phyloP scores from a whole-genome alignment of 2,797 vertebrate species.

The Euphonia xanthogaster region DNA sequence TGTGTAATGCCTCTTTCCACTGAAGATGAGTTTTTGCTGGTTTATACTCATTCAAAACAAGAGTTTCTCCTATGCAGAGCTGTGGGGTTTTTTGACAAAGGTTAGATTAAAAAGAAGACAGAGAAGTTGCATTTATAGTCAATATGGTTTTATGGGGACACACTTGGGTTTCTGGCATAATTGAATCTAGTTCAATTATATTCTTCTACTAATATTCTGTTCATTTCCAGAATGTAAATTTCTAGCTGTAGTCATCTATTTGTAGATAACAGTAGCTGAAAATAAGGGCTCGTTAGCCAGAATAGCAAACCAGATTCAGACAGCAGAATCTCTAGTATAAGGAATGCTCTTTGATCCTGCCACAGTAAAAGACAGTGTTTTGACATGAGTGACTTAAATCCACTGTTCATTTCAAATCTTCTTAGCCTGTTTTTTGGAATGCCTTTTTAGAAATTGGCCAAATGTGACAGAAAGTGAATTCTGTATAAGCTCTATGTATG shows the following conservation, averaged over 20 bases:
- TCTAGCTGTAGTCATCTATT: background rate
- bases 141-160: background rate
- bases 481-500: background rate
- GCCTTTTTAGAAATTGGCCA: background rate
- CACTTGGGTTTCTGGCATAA: background rate
- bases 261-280: background rate
- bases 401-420: background rate
- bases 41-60: background rate
- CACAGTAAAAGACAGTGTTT: background rate
- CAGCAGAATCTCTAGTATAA: background rate
- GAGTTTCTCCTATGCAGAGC: background rate
- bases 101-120: background rate
- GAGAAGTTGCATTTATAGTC: background rate
- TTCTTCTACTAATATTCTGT: background rate
- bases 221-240: background rate
- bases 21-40: background rate
- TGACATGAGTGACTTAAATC: constrained; percentile 1
- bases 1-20: background rate
- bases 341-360: constrained; percentile 8
- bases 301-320: background rate
- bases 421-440: background rate
- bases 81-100: background rate
- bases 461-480: background rate
- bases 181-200: background rate
- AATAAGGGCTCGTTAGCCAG: background rate